Conservation (phyloP, 2,113 vertebrate genomes). For the Datnioides undecimradiatus region DNA sequence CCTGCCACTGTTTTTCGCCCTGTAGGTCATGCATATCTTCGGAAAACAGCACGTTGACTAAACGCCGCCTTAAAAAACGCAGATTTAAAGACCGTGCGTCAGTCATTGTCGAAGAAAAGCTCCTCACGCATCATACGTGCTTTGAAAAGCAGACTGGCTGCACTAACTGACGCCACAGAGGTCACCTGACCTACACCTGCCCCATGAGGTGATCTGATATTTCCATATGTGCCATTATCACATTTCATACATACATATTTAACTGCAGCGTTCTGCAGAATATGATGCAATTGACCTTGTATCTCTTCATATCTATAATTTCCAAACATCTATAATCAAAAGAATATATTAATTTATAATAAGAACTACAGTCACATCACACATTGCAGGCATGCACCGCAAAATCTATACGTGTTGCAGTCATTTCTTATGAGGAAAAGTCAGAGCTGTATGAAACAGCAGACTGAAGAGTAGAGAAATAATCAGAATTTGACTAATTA, state of each 20-base stretch:
- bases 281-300: not conserved
- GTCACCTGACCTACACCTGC: not conserved
- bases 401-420: not conserved
- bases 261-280: not conserved
- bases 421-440: not conserved
- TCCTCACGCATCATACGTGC: too few relatives aligned
- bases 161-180: not conserved
- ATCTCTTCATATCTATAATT: not conserved
- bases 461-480: not conserved
- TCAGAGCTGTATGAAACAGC: not conserved
- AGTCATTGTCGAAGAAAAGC: too few relatives aligned
- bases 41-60: conserved; percentile 2
- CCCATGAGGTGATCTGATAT: not conserved
- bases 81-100: not conserved
- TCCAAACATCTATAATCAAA: too few relatives aligned
- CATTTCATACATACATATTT: not conserved
- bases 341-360: not conserved
- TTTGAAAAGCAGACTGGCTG: not conserved
- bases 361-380: not conserved
- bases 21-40: conserved; percentile 21
- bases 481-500: not conserved
- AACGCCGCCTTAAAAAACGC: not conserved
- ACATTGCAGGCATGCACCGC: not conserved
- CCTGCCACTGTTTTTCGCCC: not conserved
- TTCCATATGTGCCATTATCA: not conserved